Conservation (phyloP, 1,140 invertebrate species). For the Trypoxylus dichotomus region DNA sequence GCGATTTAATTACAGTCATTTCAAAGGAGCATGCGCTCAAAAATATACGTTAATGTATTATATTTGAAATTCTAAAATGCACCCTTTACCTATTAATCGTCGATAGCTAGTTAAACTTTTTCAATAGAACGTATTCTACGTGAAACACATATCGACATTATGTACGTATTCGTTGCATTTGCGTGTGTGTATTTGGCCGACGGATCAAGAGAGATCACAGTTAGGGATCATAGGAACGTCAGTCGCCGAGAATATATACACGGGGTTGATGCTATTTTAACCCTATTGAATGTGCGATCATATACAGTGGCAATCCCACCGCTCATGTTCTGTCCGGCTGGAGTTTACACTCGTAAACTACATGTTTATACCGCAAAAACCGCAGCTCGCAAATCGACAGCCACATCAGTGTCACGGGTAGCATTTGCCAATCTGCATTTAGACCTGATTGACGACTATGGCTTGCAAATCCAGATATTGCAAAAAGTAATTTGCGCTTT, state of each 20-base stretch:
- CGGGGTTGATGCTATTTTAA: conserved; percentile 42
- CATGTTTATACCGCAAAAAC: conserved; percentile 57
- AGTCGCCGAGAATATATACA: conserved; percentile 34
- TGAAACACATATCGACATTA: background rate
- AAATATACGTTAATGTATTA: background rate
- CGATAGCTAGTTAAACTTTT: background rate
- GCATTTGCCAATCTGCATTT: conserved; percentile 53
- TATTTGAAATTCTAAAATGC: background rate
- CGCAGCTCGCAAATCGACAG: conserved; percentile 55
- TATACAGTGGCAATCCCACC: conserved; percentile 46
- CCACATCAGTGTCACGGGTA: conserved; percentile 49
- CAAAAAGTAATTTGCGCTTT: conserved; percentile 32
- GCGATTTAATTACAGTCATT: too few species aligned
- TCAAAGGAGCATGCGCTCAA: too few species aligned
- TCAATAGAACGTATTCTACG: background rate
- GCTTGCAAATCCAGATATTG: conserved; percentile 36
- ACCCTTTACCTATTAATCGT: background rate
- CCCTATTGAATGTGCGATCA: conserved; percentile 43
- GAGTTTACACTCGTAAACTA: conserved; percentile 52
- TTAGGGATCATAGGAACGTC: conserved; percentile 38
- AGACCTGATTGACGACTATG: conserved; percentile 52
- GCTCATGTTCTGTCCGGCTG: conserved; percentile 40
- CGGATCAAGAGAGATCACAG: conserved; percentile 34
- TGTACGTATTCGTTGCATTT: background rate
- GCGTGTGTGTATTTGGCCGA: conserved; percentile 11